Evolutionary conservation across 2,113 vertebrate genomes (phyloP), one percentile per base, ranked within the genome.

Genomic region (Synchiropus splendidus): DNA sequence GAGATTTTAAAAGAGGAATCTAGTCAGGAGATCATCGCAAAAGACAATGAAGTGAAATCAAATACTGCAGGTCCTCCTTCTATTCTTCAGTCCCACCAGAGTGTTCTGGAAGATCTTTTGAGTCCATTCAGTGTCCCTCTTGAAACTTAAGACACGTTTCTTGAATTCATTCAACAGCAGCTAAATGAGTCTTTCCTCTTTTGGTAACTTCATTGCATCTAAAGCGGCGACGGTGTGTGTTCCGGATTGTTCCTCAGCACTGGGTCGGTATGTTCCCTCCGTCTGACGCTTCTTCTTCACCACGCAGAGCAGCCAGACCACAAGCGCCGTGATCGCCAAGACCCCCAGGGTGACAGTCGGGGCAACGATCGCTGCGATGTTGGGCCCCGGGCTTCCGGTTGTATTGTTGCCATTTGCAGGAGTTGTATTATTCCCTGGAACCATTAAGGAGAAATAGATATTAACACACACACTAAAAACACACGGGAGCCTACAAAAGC

Each of bases 111-210:
- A n/a, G 30, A 42, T 42, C 18, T 10, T 13, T 21, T n/a, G n/a
- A 27, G 41, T 12, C 30, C 4, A 32, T n/a, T 2, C 16, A 27
- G 9, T 41, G 8, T 42, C 14, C 12, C 10, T 31, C 31, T 30
- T 42, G 2, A 30, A 14, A 16, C 36, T 10, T 12, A 14, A 12
- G 34, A 12, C 34, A 27, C 21, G 6, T 4, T 16, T 37, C 6
- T 36, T 15, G 35, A n/a, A 15, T 36, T 8, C 14, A 15, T 15
- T 13, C 36, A 36, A 13, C 27, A n/a, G 43, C 39, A 9, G 6
- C 4, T 61, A 94, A 58, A 94, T 94, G 47, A 94, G 88, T 78
- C 91, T 84, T 51, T 94, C 91, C 61, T 92, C 91, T 0, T 92
- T 92, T 9, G 91, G 91, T 55, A 92, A 63, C 70, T 92, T 91